These are phyloP conservation scores for Apotomis capreana DNA, from an alignment of 2,888 invertebrate genomes.

Conservation along the genomic window DNA sequence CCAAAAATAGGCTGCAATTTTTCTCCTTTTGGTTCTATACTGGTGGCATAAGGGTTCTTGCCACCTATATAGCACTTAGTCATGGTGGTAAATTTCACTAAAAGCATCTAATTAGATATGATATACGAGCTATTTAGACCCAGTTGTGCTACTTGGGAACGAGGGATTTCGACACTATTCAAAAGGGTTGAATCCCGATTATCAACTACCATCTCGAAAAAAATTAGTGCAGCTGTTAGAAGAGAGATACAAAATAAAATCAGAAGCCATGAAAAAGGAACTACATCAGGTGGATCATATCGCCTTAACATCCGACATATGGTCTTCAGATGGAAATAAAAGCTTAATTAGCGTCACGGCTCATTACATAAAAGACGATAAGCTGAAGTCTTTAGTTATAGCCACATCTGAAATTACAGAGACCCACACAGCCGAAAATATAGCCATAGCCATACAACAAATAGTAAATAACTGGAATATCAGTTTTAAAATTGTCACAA, in stretches of 20 bases:
- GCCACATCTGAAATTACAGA: constrained; percentile 6
- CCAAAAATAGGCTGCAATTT: no score
- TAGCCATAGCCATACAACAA: constrained; percentile 12
- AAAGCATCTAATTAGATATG: no score
- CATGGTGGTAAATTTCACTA: no score
- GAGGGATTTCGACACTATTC: constrained; percentile 39
- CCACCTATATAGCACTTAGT: no score
- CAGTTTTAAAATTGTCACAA: constrained; percentile 40
- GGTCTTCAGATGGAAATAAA: constrained; percentile 40
- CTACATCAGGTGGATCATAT: constrained; percentile 39
- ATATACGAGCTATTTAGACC: no score
- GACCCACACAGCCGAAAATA: constrained; percentile 6
- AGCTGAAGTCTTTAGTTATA: constrained; percentile 8
- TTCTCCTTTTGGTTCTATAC: no score
- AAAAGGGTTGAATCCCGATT: constrained; percentile 40
- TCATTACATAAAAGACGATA: constrained; percentile 30
- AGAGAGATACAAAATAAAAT: constrained; percentile 38
- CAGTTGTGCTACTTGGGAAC: no score
- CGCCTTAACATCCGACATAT: constrained; percentile 44
- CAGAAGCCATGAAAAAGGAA: constrained; percentile 41
- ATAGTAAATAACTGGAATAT: constrained; percentile 7
- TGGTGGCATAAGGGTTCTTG: no score
- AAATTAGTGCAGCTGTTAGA: constrained; percentile 24
- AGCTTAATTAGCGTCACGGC: constrained; percentile 42
- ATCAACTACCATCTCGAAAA: constrained; percentile 38